A percentile compares a stretch with the other conserved stretches of the same genome.
Conservation (phyloP, 1,140 invertebrate genomes). For the Apis dorsata region DNA sequence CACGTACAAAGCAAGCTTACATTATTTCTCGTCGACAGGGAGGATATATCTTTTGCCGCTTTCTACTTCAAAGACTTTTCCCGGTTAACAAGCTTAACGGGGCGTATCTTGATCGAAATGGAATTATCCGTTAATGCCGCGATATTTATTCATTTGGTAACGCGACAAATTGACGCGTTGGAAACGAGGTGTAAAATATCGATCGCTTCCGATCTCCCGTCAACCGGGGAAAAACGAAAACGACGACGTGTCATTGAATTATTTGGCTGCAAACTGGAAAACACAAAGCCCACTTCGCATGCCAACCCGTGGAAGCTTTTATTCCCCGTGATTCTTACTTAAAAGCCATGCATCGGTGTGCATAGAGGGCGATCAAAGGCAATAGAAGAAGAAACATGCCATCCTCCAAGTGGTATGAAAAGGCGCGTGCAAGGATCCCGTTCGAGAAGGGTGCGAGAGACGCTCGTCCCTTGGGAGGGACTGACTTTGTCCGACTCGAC, state of each 20-base stretch:
- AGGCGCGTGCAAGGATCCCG: constrained; percentile 30
- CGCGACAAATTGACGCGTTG: neutral
- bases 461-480: constrained; percentile 44
- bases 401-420: constrained; percentile 22
- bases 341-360: constrained; percentile 15
- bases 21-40: neutral
- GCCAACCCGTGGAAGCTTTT: constrained; percentile 25
- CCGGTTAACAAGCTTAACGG: neutral
- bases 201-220: neutral
- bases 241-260: constrained; percentile 42
- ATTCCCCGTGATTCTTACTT: constrained; percentile 12
- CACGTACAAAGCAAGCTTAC: neutral
- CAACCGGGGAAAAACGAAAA: neutral
- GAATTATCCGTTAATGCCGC: neutral
- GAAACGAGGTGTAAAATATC: neutral
- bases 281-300: constrained; percentile 26
- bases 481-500: constrained; percentile 23
- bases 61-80: neutral
- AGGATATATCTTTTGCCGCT: neutral
- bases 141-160: too few species aligned
- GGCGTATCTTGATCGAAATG: neutral
- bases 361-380: constrained; percentile 41
- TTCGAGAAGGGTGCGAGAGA: constrained; percentile 28
- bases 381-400: constrained; percentile 27
- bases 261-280: constrained; percentile 14